phyloP scores from a whole-genome alignment of 2,113 vertebrate genomes.

The Cygnus buccinator region DNA sequence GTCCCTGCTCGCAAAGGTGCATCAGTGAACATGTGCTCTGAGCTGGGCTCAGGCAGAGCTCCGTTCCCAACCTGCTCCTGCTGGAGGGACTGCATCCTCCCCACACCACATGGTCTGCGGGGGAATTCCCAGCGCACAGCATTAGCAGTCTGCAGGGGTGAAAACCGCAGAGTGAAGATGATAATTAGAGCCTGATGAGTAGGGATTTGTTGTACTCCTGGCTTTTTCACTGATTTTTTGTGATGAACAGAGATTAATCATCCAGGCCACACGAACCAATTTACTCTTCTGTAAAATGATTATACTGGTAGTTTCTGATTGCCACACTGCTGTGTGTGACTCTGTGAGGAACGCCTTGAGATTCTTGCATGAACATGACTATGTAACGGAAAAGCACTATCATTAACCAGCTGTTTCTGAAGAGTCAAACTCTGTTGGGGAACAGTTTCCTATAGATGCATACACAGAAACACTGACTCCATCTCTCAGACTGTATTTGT shows the following conservation, averaged over 20 bases:
- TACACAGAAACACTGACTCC: not conserved
- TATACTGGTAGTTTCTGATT: not conserved
- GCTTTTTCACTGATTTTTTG: not conserved
- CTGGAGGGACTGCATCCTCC: not conserved
- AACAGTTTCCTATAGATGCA: not conserved
- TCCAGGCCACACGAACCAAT: not conserved
- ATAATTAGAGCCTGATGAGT: not conserved
- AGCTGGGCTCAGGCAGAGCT: not conserved
- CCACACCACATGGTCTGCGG: rapidly evolving
- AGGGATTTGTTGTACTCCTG: not conserved
- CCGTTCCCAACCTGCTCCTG: not conserved
- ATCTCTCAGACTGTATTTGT: not conserved
- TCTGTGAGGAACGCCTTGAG: not conserved
- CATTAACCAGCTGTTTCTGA: not conserved
- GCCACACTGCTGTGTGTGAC: not conserved
- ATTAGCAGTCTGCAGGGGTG: not conserved
- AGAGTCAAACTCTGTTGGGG: not conserved
- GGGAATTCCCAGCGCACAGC: not conserved
- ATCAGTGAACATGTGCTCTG: rapidly evolving
- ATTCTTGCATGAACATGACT: not conserved
- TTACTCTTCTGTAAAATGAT: not conserved
- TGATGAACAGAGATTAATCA: not conserved
- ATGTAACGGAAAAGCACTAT: not conserved
- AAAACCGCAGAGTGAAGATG: not conserved
- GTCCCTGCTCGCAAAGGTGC: not conserved